phyloP scores from a whole-genome alignment of 2,888 invertebrate genomes.

The Zeuzera pyrina region DNA sequence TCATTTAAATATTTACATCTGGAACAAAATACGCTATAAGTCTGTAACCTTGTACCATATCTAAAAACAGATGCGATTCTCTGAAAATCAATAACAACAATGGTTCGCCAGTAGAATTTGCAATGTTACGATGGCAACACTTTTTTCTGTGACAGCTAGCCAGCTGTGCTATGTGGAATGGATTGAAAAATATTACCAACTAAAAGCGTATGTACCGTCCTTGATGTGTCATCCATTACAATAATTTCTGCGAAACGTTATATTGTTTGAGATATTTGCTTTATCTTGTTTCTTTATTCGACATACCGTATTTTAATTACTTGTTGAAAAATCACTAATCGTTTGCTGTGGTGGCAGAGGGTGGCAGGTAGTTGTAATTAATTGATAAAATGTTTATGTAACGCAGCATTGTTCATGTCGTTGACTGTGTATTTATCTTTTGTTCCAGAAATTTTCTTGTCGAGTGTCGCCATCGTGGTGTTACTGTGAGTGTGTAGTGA shows the following conservation, averaged over 20 bases:
- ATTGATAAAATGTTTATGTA: conserved; percentile 67
- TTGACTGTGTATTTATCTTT: conserved; percentile 55
- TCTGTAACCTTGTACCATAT: too few relatives aligned
- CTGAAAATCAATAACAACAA: too few relatives aligned
- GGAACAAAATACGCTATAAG: too few relatives aligned
- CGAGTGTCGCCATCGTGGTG: conserved; percentile 35
- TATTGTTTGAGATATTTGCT: conserved; percentile 20
- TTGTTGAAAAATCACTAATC: conserved; percentile 3
- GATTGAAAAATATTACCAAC: conserved; percentile 58
- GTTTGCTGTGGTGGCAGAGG: conserved; percentile 34
- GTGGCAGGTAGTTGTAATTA: conserved; percentile 33
- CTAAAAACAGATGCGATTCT: too few relatives aligned
- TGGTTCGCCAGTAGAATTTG: conserved; percentile 9
- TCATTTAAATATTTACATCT: too few relatives aligned
- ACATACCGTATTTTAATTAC: conserved; percentile 1
- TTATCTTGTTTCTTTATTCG: conserved; percentile 12
- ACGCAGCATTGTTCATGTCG: conserved; percentile 55
- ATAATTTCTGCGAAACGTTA: conserved; percentile 48
- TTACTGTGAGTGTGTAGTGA: conserved; percentile 30
- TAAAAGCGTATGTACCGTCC: conserved; percentile 45
- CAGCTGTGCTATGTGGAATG: conserved; percentile 55
- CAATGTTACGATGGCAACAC: conserved; percentile 40
- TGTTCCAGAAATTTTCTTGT: conserved; percentile 57
- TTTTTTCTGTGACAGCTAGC: conserved; percentile 51
- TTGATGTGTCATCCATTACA: conserved; percentile 68